Base-by-base conservation (phyloP, 2,113 vertebrate genomes). In the Serinus canaria region DNA sequence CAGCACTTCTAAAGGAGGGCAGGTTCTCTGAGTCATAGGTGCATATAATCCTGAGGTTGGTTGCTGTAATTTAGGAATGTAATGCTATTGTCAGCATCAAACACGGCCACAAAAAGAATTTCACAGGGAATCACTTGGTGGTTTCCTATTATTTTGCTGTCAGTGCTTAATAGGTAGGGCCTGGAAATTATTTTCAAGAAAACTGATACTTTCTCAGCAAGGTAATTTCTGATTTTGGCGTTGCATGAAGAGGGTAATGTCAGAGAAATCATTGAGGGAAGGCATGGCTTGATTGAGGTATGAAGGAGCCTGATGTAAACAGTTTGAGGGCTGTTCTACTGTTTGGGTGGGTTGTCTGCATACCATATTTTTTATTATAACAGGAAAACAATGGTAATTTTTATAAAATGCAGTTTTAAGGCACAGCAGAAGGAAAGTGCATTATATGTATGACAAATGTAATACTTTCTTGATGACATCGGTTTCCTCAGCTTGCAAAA, bases 71-170 rank as follows among this genome's bases (percentile, higher is more conserved):
- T 60, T 44, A 92, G 85, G 49, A 83, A 9, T 0, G 0, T 41
- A 25, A 17, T 76, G 62, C 70, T 79, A 7, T 78, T 89, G 59
- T 88, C 68, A 77, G 35, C 86, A 50, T 83, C 74, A 86, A 74
- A 93, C 9, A 2, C 43, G 67, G 33, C 33, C 75, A 59, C 50
- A 75, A 35, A 83, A 84, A 74, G 13, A 50, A 83, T 90, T 90
- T 82, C 52, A 25, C 41, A 31, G 52, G 47, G 44, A 78, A 47
- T 83, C 55, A 70, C 24, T 33, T 68, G 47, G 27, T 18, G 7
- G 11, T 86, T 94, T 96, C 64, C 52, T 86, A 10, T 83, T 92
- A 68, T 78, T 93, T 91, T 80, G n/a, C 72, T 90, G 35, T 73
- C 87, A 83, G 1, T 83, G 35, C 27, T 66, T 83, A 85, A 87